These are phyloP conservation scores for Campylorhamphus procurvoides DNA, from an alignment of 2,113 vertebrate species.

Conservation along the genomic window DNA sequence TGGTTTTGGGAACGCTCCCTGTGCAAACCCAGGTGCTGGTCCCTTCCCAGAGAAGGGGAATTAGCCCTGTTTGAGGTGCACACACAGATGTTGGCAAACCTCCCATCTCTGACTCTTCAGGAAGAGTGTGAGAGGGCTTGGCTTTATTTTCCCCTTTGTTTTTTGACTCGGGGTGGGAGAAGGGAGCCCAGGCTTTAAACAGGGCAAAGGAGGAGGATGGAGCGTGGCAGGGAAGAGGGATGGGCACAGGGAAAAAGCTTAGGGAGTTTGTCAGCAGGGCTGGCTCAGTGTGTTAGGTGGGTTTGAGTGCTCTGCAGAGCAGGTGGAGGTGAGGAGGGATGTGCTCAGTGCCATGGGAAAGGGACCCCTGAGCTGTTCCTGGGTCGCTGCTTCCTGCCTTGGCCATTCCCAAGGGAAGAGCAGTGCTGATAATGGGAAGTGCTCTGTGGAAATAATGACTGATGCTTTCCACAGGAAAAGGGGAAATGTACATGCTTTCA, in stretches of 20 bases:
- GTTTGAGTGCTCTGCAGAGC: background rate
- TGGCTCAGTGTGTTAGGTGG: background rate
- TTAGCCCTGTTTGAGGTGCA: background rate
- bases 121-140: background rate
- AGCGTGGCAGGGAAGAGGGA: background rate
- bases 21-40: background rate
- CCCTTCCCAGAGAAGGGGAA: background rate
- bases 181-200: background rate
- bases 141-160: background rate
- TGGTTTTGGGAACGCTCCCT: background rate
- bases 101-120: background rate
- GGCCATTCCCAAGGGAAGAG: background rate
- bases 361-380: background rate
- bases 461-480: background rate
- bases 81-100: background rate
- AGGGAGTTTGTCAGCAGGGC: background rate
- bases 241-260: fast-evolving
- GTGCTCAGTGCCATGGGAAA: background rate
- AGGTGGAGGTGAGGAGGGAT: background rate
- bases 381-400: background rate
- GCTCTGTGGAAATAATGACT: background rate
- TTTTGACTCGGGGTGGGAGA: background rate
- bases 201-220: background rate
- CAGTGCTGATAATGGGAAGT: background rate
- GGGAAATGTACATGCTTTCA: background rate